phyloP scores from a whole-genome alignment of 2,797 vertebrate genomes.

The Ataeniobius toweri region DNA sequence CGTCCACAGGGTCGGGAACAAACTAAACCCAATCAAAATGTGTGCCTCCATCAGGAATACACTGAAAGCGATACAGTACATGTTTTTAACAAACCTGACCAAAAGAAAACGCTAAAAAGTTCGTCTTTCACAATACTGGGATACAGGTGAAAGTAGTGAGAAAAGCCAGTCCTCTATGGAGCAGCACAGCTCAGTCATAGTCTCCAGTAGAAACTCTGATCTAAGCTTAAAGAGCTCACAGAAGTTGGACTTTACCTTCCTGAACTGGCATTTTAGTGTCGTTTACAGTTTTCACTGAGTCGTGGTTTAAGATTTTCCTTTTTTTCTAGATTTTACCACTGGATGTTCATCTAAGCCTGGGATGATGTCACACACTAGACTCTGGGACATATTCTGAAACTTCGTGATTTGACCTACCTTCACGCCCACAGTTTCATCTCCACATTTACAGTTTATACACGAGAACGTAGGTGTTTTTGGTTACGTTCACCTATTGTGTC shows the following conservation, averaged over 20 bases:
- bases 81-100: not conserved
- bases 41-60: not conserved
- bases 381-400: too few species aligned
- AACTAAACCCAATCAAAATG: not conserved
- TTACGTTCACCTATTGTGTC: too few species aligned
- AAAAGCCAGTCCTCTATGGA: too few species aligned
- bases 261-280: not conserved
- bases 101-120: not conserved
- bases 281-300: not conserved
- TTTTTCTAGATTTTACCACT: not conserved
- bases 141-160: too few species aligned
- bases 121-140: not conserved
- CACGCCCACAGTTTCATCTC: not conserved
- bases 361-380: not conserved
- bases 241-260: not conserved
- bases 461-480: not conserved
- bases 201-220: not conserved
- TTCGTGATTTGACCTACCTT: not conserved
- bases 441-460: not conserved
- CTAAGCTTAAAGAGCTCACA: not conserved
- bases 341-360: not conserved
- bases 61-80: not conserved
- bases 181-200: too few species aligned
- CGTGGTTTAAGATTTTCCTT: not conserved
- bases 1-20: too few species aligned